Conservation (phyloP, 1,140 invertebrate species). For the Paracyclopina nana region DNA sequence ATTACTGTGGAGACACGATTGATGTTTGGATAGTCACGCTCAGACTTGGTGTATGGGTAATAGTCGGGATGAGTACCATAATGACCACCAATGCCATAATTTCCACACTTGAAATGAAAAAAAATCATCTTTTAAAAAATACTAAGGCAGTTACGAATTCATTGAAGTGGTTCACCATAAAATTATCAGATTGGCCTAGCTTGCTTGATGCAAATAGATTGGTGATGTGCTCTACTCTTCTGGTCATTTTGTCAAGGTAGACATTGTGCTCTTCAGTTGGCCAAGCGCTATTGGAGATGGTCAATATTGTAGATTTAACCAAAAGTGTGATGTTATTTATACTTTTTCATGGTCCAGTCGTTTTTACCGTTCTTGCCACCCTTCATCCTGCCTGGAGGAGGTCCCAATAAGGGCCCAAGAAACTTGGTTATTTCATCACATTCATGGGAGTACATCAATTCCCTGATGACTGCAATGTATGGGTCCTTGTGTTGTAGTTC, state of each 20-base stretch:
- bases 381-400: slow-evolving; percentile 11
- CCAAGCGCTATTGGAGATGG: not conserved
- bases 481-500: slow-evolving; percentile 5
- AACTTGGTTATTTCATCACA: slow-evolving; percentile 10
- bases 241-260: slow-evolving; percentile 4
- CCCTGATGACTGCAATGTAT: slow-evolving; percentile 1
- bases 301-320: not conserved
- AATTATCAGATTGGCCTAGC: slow-evolving; percentile 3
- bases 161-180: no score
- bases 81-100: slow-evolving; percentile 14
- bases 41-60: no score
- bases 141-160: no score
- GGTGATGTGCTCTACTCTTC: slow-evolving; percentile 3
- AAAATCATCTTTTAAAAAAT: no score
- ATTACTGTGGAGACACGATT: slow-evolving; percentile 9
- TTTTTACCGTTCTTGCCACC: not conserved
- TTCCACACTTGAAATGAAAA: no score
- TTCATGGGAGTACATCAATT: slow-evolving; percentile 3
- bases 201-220: not conserved
- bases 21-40: not conserved
- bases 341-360: slow-evolving; percentile 16
- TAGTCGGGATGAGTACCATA: slow-evolving; percentile 7
- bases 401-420: not conserved
- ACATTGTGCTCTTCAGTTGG: slow-evolving; percentile 3
- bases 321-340: not conserved